Percentiles rank a stretch among this genome's conserved stretches.
phyloP scores from a whole-genome alignment of 2,113 vertebrate species.

The Crotalus horridus region DNA sequence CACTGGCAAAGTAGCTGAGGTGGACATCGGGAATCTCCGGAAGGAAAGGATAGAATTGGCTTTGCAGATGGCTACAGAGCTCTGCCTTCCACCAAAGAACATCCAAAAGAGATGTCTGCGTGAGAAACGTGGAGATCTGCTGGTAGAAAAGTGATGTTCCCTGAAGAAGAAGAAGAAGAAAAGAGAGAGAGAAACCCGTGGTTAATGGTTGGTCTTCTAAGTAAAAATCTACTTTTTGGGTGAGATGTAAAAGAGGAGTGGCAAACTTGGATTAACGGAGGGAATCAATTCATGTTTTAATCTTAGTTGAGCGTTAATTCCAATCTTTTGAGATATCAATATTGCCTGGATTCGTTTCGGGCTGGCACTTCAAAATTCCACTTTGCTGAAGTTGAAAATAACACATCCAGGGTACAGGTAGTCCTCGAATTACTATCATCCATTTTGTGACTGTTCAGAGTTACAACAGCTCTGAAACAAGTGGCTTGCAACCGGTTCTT shows the following conservation, averaged over 20 bases:
- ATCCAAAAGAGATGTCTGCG: conserved; percentile 46
- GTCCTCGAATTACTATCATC: too few relatives aligned
- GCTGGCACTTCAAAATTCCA: not conserved
- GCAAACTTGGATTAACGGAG: not conserved
- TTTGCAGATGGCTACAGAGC: conserved; percentile 49
- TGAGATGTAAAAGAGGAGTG: too few relatives aligned
- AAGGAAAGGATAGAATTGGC: conserved; percentile 38
- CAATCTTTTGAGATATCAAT: too few relatives aligned
- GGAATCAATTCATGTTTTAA: not conserved
- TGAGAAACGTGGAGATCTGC: conserved; percentile 62
- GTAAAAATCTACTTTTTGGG: not conserved
- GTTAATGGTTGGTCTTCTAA: not conserved
- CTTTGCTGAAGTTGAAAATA: not conserved
- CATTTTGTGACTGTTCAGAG: too few relatives aligned
- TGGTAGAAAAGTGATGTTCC: conserved; percentile 51
- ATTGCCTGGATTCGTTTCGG: not conserved
- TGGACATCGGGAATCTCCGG: conserved; percentile 55
- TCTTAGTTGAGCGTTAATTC: not conserved
- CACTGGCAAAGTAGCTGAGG: conserved; percentile 55
- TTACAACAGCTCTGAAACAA: too few relatives aligned
- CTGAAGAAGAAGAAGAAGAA: conserved; percentile 6
- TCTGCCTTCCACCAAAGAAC: conserved; percentile 61
- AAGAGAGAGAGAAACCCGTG: not conserved
- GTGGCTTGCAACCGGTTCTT: too few relatives aligned
- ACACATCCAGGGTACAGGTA: not conserved